Evolutionary conservation across 64 coral and sea anemone genomes (phyloP).

Genomic region (Pachyseris speciosa): DNA sequence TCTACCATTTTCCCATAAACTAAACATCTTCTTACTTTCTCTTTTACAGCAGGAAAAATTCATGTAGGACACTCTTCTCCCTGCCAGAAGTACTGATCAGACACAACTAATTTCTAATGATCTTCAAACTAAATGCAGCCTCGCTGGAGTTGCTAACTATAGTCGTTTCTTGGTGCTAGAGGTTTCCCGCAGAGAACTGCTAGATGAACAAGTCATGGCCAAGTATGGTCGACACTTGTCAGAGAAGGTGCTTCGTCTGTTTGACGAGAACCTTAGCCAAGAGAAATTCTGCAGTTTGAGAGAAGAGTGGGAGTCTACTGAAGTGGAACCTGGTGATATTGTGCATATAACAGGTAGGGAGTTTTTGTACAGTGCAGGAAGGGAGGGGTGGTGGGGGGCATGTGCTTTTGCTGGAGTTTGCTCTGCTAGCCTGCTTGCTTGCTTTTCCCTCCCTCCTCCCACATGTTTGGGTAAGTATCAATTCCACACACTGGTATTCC

Average conservation of each 20-base stretch:
- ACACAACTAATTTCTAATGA: neutral
- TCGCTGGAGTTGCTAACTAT: slow-evolving; percentile 37
- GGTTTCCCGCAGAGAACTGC: slow-evolving; percentile 76
- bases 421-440: too few relatives aligned
- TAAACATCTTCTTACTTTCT: neutral
- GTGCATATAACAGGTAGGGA: slow-evolving; percentile 87
- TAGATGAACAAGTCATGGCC: neutral
- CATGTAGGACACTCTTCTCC: slow-evolving; percentile 6
- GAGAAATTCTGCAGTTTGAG: slow-evolving; percentile 87
- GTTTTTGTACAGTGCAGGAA: too few relatives aligned
- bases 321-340: slow-evolving; percentile 94
- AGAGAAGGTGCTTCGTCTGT: slow-evolving; percentile 89
- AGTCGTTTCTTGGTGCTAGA: slow-evolving; percentile 88
- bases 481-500: too few relatives aligned
- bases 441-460: too few relatives aligned
- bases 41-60: neutral
- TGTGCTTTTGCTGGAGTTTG: too few relatives aligned
- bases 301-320: slow-evolving; percentile 92
- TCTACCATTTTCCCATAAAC: too few relatives aligned
- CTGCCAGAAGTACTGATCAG: neutral
- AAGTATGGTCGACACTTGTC: slow-evolving; percentile 52
- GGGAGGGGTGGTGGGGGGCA: too few relatives aligned
- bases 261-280: slow-evolving; percentile 73
- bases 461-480: too few relatives aligned
- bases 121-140: slow-evolving; percentile 4